Conservation (phyloP, 2,797 vertebrate genomes). For the Pachyuromys duprasi region DNA sequence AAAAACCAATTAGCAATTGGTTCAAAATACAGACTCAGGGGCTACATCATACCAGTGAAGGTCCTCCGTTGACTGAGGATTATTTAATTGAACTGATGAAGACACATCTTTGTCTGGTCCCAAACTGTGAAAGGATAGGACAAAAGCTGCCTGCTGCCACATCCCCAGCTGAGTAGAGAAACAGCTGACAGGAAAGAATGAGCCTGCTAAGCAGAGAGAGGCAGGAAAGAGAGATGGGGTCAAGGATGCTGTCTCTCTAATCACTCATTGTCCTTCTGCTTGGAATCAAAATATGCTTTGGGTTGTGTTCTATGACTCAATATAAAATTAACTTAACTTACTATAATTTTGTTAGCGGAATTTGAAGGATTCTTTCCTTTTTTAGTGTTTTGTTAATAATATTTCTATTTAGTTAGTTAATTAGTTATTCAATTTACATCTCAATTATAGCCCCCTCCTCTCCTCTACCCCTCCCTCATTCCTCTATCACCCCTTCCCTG, state of each 20-base stretch:
- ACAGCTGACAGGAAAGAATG: neutral
- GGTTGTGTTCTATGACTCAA: conserved; percentile 11
- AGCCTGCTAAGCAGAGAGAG: neutral
- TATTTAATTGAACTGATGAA: neutral
- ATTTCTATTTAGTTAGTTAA: no score
- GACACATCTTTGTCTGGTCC: neutral
- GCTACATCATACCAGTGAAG: neutral
- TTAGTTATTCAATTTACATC: no score
- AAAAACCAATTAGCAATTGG: no score
- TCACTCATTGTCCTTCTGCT: neutral
- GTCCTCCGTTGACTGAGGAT: neutral
- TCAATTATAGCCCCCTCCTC: no score
- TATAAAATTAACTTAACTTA: conserved; percentile 45
- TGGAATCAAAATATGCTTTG: neutral
- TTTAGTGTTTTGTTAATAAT: no score
- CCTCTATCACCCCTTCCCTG: no score
- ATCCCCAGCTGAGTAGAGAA: neutral
- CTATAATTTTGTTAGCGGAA: conserved; percentile 1
- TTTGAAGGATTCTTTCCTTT: neutral
- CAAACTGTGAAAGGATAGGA: neutral
- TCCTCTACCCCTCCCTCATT: no score
- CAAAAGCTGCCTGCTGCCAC: neutral
- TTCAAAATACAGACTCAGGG: neutral
- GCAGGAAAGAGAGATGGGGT: neutral
- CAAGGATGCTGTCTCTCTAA: neutral